Percentiles rank a stretch among this genome's conserved stretches.
Conservation (phyloP, 2,113 vertebrate genomes). For the Pygoscelis adeliae region DNA sequence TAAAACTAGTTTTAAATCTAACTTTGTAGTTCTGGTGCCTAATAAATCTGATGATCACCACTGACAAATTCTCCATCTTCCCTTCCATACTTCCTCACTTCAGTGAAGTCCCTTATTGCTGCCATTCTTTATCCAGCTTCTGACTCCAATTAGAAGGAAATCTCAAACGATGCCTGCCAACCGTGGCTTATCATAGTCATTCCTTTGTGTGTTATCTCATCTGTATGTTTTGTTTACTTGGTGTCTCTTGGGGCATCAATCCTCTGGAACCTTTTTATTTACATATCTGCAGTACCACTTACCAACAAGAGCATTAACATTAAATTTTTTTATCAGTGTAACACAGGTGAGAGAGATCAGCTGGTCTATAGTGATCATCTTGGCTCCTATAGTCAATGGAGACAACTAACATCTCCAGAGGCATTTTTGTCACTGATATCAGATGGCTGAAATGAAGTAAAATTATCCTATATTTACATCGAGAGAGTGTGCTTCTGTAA, state of each 20-base stretch:
- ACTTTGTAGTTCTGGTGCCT: not conserved
- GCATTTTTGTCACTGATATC: not conserved
- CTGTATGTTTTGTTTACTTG: not conserved
- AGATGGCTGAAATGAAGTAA: not conserved
- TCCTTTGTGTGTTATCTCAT: not conserved
- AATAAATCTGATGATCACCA: not conserved
- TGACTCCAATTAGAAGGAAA: not conserved
- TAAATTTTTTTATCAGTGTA: not conserved
- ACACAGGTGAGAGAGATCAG: not conserved
- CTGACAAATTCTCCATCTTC: not conserved
- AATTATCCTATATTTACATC: not conserved
- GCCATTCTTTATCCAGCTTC: not conserved
- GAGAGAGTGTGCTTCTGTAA: not conserved
- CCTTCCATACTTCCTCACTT: not conserved
- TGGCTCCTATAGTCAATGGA: not conserved
- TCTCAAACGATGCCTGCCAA: not conserved
- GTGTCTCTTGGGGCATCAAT: not conserved
- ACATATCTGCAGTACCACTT: not conserved
- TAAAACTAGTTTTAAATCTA: not conserved
- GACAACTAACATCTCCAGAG: not conserved
- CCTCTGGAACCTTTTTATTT: not conserved
- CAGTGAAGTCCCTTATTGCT: not conserved
- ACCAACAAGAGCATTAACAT: not conserved
- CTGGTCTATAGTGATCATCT: not conserved
- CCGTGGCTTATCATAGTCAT: not conserved